Evolutionary conservation across 2,888 invertebrate species (phyloP).

Genomic region (Acleris sparsana): DNA sequence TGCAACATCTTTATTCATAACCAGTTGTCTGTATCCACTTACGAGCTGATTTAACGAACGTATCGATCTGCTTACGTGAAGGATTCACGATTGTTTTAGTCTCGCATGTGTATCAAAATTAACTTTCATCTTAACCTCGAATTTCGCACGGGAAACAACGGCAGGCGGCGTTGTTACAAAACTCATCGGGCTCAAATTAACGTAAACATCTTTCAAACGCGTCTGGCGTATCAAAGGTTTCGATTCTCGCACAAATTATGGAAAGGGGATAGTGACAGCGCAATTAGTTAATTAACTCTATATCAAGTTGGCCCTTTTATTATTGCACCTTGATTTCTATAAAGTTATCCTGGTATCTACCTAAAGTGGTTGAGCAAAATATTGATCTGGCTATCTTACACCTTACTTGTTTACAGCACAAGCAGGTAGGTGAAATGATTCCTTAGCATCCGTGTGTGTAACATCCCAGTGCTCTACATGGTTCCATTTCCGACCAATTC

Average conservation of each 20-base stretch:
- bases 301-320: conserved; percentile 44
- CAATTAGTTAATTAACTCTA: conserved; percentile 58
- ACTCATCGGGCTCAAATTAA: conserved; percentile 35
- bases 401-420: too few relatives aligned
- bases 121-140: conserved; percentile 15
- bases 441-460: too few relatives aligned
- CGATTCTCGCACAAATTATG: conserved; percentile 26
- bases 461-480: too few relatives aligned
- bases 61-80: not conserved
- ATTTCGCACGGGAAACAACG: conserved; percentile 27
- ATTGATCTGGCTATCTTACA: too few relatives aligned
- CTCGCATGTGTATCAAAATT: conserved; percentile 5
- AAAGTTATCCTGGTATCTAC: too few relatives aligned
- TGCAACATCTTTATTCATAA: conserved; percentile 38
- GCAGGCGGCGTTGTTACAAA: conserved; percentile 29
- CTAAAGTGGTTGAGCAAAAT: too few relatives aligned
- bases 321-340: conserved; percentile 36
- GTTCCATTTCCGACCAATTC: too few relatives aligned
- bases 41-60: not conserved
- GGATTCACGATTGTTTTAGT: conserved; percentile 5
- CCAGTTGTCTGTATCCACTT: not conserved
- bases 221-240: conserved; percentile 28
- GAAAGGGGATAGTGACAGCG: conserved; percentile 40
- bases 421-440: too few relatives aligned
- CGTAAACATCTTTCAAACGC: conserved; percentile 23